These are phyloP conservation scores for Trichechus manatus DNA, from an alignment of 2,113 vertebrate genomes.

Conservation along the genomic window DNA sequence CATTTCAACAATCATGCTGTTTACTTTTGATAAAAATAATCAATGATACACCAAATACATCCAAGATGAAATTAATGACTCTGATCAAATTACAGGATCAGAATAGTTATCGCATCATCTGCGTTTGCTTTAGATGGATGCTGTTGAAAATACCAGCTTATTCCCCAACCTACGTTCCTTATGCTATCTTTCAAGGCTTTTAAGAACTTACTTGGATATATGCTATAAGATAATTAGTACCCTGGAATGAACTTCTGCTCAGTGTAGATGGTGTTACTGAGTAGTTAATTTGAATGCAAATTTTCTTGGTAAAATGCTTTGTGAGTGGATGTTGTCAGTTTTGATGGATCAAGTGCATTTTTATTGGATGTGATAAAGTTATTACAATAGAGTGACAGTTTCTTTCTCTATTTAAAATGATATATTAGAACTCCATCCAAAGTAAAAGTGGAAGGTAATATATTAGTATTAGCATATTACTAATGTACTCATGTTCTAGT, in stretches of 20 bases:
- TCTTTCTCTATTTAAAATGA: background rate
- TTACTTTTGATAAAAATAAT: background rate
- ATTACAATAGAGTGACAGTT: background rate
- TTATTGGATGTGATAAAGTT: background rate
- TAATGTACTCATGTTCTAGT: too few species aligned
- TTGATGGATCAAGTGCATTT: background rate
- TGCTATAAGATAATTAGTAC: background rate
- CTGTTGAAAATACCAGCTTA: background rate
- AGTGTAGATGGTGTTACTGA: background rate
- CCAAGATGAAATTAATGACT: background rate
- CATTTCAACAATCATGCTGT: background rate
- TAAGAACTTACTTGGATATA: background rate
- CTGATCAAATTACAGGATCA: background rate
- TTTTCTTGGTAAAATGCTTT: slow-evolving; percentile 45
- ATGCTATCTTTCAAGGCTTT: background rate
- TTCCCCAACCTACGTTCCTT: background rate
- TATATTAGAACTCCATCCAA: background rate
- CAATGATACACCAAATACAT: background rate
- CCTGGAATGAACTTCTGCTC: background rate
- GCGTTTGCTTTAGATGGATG: slow-evolving; percentile 17
- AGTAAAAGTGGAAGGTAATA: background rate
- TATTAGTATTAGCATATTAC: background rate
- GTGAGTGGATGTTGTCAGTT: background rate
- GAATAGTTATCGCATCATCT: background rate
- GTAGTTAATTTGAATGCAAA: background rate